Evolutionary conservation across 2,113 vertebrate species (phyloP).

Genomic region (Sapayoa aenigma): DNA sequence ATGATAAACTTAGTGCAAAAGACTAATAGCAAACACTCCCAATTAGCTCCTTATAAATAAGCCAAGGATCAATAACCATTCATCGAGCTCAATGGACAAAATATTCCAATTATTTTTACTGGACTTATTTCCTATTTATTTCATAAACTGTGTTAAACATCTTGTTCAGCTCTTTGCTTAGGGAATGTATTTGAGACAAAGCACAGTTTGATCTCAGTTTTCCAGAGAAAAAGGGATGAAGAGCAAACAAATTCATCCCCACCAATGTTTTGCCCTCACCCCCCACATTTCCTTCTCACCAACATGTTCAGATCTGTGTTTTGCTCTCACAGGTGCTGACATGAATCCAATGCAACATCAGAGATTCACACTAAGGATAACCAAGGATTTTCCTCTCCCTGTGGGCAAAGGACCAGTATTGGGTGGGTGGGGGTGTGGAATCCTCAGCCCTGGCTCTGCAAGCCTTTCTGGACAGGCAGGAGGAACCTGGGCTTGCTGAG

Average conservation of each 20-base stretch:
- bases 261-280: background rate
- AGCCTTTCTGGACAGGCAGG: background rate
- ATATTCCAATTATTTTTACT: background rate
- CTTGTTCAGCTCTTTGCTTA: background rate
- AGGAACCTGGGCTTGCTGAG: background rate
- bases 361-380: accelerated
- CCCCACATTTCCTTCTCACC: background rate
- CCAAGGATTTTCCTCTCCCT: background rate
- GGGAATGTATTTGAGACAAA: background rate
- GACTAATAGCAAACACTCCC: background rate
- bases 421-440: background rate
- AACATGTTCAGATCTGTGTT: background rate
- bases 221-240: background rate
- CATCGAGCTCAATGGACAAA: background rate
- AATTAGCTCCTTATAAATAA: background rate
- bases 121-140: background rate
- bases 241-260: background rate
- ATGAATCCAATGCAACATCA: background rate
- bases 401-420: background rate
- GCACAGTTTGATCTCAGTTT: background rate
- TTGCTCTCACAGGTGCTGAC: background rate
- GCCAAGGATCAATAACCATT: background rate
- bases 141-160: background rate
- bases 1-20: background rate
- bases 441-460: background rate